Percentiles rank a stretch among this genome's conserved stretches.
These are phyloP conservation scores for Ganaspis sp. DNA, from an alignment of 1,140 invertebrate species.

Conservation along the genomic window DNA sequence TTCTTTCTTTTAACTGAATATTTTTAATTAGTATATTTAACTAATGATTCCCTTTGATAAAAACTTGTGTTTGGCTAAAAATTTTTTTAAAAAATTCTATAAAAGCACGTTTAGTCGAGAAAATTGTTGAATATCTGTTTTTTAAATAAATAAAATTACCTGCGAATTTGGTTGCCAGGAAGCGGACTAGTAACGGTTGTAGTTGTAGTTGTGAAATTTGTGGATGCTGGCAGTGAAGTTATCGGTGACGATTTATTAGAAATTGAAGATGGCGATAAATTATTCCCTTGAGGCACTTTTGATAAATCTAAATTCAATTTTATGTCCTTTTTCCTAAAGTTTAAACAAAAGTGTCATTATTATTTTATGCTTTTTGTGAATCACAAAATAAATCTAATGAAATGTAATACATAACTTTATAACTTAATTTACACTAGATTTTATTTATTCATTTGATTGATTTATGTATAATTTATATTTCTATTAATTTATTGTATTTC, in stretches of 20 bases:
- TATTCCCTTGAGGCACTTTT: conserved; percentile 71
- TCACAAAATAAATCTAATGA: no score
- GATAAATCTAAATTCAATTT: conserved; percentile 73
- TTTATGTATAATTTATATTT: no score
- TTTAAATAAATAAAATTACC: conserved; percentile 71
- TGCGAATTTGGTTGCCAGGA: conserved; percentile 79
- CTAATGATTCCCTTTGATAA: no score
- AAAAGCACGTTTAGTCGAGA: no score
- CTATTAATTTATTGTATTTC: no score
- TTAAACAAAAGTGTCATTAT: conserved; percentile 48
- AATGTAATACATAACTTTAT: no score
- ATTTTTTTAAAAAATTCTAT: no score
- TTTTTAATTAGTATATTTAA: no score
- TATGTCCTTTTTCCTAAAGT: conserved; percentile 71
- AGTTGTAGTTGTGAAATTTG: conserved; percentile 70
- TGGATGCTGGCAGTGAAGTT: conserved; percentile 67
- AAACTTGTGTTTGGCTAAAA: no score
- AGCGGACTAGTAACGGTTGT: conserved; percentile 75
- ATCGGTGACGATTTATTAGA: conserved; percentile 68
- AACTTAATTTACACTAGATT: no score
- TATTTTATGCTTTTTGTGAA: background rate
- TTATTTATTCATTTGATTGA: no score
- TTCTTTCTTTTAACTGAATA: no score
- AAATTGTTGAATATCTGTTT: background rate
- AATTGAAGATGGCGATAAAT: conserved; percentile 67